A percentile compares a stretch with the other conserved stretches of the same genome.
Conservation (phyloP, 2,888 invertebrate species). For the Nemapogon koenigi region DNA sequence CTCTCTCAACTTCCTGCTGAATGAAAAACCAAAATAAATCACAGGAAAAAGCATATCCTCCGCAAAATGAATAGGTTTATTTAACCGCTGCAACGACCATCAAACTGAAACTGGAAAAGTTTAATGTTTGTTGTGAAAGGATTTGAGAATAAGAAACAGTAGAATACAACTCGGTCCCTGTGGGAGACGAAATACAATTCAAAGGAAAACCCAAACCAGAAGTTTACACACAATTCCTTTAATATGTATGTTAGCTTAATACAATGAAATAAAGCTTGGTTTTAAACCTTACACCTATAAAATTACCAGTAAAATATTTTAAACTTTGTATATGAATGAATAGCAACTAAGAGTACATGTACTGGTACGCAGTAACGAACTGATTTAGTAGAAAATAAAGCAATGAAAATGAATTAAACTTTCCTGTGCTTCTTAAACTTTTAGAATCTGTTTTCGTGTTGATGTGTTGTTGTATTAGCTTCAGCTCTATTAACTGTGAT, state of each 20-base stretch:
- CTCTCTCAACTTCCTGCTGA: too few species aligned
- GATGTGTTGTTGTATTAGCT: too few species aligned
- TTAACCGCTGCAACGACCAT: conserved; percentile 9
- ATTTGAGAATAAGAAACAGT: conserved; percentile 11
- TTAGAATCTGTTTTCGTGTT: background rate
- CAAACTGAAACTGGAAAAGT: conserved; percentile 4
- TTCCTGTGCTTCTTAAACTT: conserved; percentile 2
- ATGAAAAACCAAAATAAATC: too few species aligned
- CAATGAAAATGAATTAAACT: conserved; percentile 9
- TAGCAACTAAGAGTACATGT: too few species aligned
- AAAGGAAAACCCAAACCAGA: background rate
- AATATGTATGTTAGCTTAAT: too few species aligned
- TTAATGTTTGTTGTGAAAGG: conserved; percentile 10
- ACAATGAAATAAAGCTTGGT: conserved; percentile 5
- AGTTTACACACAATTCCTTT: conserved; percentile 6
- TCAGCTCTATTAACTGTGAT: too few species aligned
- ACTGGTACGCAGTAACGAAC: too few species aligned
- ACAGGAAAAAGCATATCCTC: background rate
- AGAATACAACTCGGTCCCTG: conserved; percentile 7
- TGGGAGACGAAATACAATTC: conserved; percentile 5
- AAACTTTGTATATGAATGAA: too few species aligned
- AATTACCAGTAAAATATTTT: too few species aligned
- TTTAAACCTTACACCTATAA: background rate
- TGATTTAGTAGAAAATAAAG: background rate
- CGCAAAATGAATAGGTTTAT: conserved; percentile 7